Base-by-base conservation (phyloP, 53 echinoderm and acorn worm genomes). In the Crossaster papposus region DNA sequence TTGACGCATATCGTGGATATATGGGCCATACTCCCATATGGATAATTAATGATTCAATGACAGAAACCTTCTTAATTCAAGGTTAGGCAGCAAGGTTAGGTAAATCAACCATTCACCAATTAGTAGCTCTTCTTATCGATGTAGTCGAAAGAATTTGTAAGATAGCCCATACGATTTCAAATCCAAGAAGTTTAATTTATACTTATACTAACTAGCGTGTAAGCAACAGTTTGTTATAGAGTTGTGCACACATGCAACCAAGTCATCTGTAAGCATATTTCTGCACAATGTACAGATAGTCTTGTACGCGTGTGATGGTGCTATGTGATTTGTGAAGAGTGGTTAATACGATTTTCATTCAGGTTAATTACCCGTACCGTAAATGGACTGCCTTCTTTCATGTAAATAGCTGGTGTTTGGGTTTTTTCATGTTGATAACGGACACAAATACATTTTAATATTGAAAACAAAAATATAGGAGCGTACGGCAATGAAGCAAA, bases 341-440 rank as follows among this genome's bases (percentile, higher is more conserved):
- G 68, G 11, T 68, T 68, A 26, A 26, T 10, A 68, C 11, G 26
- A 26, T 26, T 34, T 55, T 81, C 29, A 55, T 62, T 22, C 30
- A 26, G 58, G 12, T 80, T 28, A 68, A 18, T n/a, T n/a, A 68
- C 24, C 11, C 4, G 28, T 18, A 26, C 11, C 10, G 33, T 58
- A 81, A 68, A 58, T 79, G 30, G 58, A 81, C 15, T 30, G 81
- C 81, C 81, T 81, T 81, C 58, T 31, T 81, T 81, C 18, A 32
- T 81, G 81, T 81, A 81, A 32, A 81, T 81, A 81, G 81, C 81
- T 81, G 58, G 58, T 58, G 53, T n/a, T n/a, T n/a, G n/a, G n/a
- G n/a, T n/a, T n/a, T 44, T 44, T 44, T 44, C 44, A 44, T 44
- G 44, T 44, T 44, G 6, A 44, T 44, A 9, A 44, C 9, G 5